Evolutionary conservation across 2,888 invertebrate species (phyloP).

Genomic region (Lepidonotus clava): DNA sequence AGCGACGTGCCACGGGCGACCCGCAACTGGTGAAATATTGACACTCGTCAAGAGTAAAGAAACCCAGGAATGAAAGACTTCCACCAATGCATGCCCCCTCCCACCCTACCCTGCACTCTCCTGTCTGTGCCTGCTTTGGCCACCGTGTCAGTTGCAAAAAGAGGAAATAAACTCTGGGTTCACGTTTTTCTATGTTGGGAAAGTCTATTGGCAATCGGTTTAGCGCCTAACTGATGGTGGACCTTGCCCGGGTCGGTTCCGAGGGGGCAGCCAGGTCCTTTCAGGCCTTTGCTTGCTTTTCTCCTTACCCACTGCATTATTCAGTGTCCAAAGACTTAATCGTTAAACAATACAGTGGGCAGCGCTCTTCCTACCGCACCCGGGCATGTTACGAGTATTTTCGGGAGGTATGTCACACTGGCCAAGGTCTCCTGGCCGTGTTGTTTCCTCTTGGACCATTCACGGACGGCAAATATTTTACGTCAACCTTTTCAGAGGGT

Average conservation of each 20-base stretch:
- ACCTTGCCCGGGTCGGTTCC: not conserved
- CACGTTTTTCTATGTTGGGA: not conserved
- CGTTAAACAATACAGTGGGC: conserved; percentile 34
- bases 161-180: not conserved
- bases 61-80: not conserved
- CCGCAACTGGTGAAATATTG: not conserved
- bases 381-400: not conserved
- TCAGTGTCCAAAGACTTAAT: conserved; percentile 46
- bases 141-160: not conserved
- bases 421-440: not conserved
- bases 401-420: conserved; percentile 3
- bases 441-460: not conserved
- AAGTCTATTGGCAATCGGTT: not conserved
- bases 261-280: not conserved
- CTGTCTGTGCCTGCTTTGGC: not conserved
- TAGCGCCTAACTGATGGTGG: not conserved
- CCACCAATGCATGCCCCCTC: not conserved
- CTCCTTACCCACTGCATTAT: conserved; percentile 25
- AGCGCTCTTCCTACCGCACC: not conserved
- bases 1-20: too few relatives aligned
- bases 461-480: conserved; percentile 38
- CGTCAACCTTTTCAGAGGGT: conserved; percentile 19
- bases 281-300: conserved; percentile 31
- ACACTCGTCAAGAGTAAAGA: not conserved
- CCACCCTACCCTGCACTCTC: not conserved